Base-by-base conservation (phyloP, 2,797 vertebrate genomes). In the Labroides dimidiatus region DNA sequence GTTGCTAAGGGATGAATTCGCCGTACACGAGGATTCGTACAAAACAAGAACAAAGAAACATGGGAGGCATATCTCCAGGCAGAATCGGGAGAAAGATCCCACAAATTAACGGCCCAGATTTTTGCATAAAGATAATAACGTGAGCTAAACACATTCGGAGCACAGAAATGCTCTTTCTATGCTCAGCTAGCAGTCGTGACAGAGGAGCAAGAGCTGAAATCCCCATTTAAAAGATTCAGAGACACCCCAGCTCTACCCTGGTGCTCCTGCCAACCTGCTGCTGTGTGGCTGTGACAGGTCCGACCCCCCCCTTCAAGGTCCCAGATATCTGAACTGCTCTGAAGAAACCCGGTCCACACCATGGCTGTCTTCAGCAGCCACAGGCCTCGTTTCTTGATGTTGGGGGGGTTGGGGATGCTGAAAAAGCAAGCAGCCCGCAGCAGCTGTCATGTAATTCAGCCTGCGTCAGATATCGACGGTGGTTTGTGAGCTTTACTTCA, bases 381-480 rank as follows among this genome's bases (percentile, higher is more conserved):
- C 27, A 1, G 56, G 55, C 44, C 27, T 65, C 24, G 48, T 78
- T 77, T 78, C 56, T 69, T 56, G 53, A 74, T 67, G 50, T 37
- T 60, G 37, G 50, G 15, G 68, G 51, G 75, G 49, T 64, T 27
- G 30, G 30, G 30, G 74, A 77, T 58, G 66, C 62, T 78, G 33
- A 48, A 17, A 39, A 42, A 70, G 58, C 62, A 51, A 62, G 69
- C 60, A 64, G 74, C 82, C 68, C 13, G 17, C 19, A 84, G 82
- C 75, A 68, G 70, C 53, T 81, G 80, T 80, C 82, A 64, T 77
- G 69, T 67, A 72, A 64, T 73, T 75, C 68, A 71, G 62, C 60
- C 63, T 39, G 60, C 24, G 13, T 63, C 62, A 56, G 62, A 72
- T 44, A 63, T 27, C 19, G 55, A 61, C 72, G 57, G 56, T 55